Base-by-base conservation (phyloP, 2,113 vertebrate genomes). In the Bubo scandiacus region DNA sequence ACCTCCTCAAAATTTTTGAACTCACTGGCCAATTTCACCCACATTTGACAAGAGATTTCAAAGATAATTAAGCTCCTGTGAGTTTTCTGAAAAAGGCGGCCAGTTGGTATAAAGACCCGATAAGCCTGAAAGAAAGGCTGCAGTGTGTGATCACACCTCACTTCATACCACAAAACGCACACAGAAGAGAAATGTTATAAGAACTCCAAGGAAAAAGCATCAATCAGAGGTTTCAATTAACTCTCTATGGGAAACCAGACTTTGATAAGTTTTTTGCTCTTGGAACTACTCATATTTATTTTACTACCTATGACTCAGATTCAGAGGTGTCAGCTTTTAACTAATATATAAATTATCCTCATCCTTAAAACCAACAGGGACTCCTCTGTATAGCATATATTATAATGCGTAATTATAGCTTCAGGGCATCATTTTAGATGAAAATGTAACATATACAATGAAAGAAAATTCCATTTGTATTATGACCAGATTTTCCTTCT, bases 211-310 rank as follows among this genome's bases (percentile, higher is more conserved):
- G 66, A 80, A 86, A 94, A 96, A 42, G 36, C 93, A 94, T 93
- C 96, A 95, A 57, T 96, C 87, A 86, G 87, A 94, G 90, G 40
- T 87, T 96, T 94, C 92, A 90, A 80, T 97, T 96, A 95, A 94
- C 87, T 96, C 92, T 96, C 90, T 65, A 32, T 54, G 74, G 93
- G 85, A 94, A 97, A 73, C 38, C 52, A 45, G 47, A 90, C 90
- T 96, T 95, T 96, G 93, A 54, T 92, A 95, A 91, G 70, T 45
- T 92, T 89, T 93, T 86, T 85, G 52, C 62, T 93, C 47, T 16
- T 42, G 66, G 71, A 95, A 78, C 68, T 70, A 27, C 38, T 84
- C 25, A 0, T 82, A 80, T 91, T 95, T 94, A 93, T 97, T 96
- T 90, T 75, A 73, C 45, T 34, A 42, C 84, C 12, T 65, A 38